Conservation (phyloP, 1,140 invertebrate genomes). For the Octopus sinensis region DNA sequence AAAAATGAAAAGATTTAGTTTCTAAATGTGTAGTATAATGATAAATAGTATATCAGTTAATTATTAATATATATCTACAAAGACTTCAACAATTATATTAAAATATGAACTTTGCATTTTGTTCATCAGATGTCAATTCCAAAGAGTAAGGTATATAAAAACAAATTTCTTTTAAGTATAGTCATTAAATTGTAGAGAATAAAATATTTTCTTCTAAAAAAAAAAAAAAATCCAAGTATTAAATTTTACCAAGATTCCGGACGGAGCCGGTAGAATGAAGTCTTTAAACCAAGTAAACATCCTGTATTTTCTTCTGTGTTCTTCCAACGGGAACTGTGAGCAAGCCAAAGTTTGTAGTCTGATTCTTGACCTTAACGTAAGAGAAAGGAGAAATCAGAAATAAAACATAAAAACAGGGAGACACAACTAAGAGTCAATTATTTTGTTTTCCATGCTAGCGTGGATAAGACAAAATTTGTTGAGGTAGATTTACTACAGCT, state of each 20-base stretch:
- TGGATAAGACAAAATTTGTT: too few relatives aligned
- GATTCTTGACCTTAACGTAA: too few relatives aligned
- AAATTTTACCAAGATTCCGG: conserved; percentile 46
- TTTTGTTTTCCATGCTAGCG: too few relatives aligned
- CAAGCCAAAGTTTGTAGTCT: conserved; percentile 50
- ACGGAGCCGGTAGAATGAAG: conserved; percentile 43
- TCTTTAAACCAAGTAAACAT: conserved; percentile 48
- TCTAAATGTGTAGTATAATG: too few relatives aligned
- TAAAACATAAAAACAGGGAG: too few relatives aligned
- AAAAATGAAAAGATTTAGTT: too few relatives aligned
- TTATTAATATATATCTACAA: background rate
- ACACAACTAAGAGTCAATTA: too few relatives aligned
- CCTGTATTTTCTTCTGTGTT: conserved; percentile 26
- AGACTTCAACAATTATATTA: background rate
- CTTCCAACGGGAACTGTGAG: conserved; percentile 33
- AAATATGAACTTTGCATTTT: background rate
- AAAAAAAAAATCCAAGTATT: background rate
- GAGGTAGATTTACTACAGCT: too few relatives aligned
- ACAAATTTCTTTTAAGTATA: background rate
- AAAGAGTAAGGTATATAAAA: background rate
- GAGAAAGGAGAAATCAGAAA: too few relatives aligned
- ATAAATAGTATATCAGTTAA: background rate
- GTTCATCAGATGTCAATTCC: background rate
- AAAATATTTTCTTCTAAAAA: background rate
- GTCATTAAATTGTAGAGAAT: background rate